phyloP scores from a whole-genome alignment of 2,797 vertebrate genomes.

The Hydrolagus colliei region DNA sequence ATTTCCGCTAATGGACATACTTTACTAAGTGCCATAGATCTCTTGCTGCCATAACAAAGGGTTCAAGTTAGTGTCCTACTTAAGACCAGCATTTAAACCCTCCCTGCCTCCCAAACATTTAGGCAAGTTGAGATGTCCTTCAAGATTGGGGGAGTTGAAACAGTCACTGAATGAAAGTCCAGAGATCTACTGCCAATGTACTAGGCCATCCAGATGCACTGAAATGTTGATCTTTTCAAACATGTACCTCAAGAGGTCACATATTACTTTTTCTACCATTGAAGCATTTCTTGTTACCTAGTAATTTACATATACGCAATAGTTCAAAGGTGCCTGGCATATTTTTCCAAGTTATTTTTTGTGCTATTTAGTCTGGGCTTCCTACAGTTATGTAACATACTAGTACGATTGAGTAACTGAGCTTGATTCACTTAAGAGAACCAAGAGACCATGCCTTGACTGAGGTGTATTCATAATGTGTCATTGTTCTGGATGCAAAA shows the following conservation, averaged over 20 bases:
- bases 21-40: background rate
- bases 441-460: conserved; percentile 51
- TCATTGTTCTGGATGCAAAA: conserved; percentile 71
- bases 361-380: background rate
- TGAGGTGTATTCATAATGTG: conserved; percentile 79
- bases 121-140: background rate
- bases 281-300: background rate
- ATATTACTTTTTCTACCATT: background rate
- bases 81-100: background rate
- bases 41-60: background rate
- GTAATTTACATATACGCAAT: background rate
- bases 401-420: conserved; percentile 1
- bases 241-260: too few relatives aligned
- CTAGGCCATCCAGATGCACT: background rate
- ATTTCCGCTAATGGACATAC: background rate
- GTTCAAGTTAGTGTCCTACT: background rate
- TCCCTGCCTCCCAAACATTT: background rate
- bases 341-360: background rate
- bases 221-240: background rate
- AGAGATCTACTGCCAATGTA: background rate
- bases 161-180: background rate
- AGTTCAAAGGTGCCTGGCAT: background rate
- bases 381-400: background rate
- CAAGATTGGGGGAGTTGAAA: background rate
- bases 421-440: conserved; percentile 29